Evolutionary conservation across 2,113 vertebrate species (phyloP), one percentile per base, ranked within the genome.

Genomic region (Puntigrus tetrazona): DNA sequence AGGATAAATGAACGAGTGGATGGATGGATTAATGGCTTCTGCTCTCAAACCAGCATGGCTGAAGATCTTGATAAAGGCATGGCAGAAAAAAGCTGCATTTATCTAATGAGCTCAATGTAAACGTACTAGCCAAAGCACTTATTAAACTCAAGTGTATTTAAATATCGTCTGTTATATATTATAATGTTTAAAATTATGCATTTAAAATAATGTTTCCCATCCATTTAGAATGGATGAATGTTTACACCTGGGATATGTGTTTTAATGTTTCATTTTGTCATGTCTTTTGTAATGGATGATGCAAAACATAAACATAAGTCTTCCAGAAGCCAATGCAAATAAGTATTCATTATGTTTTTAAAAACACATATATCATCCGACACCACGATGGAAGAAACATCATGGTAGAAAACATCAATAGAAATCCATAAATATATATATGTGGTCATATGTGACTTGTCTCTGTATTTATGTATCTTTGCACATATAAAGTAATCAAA

Each of bases 41-140:
- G 31, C 61, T 72, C 22, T 25, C 14, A 65, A 29, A 63, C 27
- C 18, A 85, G 63, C 83, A 78, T 82, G 86, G 45, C 11, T 55
- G 14, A 52, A 11, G 6, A 47, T 74, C 25, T 36, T 59, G 8
- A 76, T 78, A 25, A 78, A 25, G 73, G 45, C 45, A 76, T 76
- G 52, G 14, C 20, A 25, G 25, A 7, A 59, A 59, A 25, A 10
- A 20, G 8, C 47, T 76, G 45, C 41, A 76, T 76, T 52, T 11
- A 31, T 52, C 45, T 50, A 10, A 31, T 73, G 41, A 73, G 50
- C 9, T 20, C 4, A 29, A 45, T 50, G 22, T 45, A 25, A 45
- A 47, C 41, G 8, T 31, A 11, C 9, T 10, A 31, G 16, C 27
- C 4, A 1, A 31, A 4, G 3, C 3, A 31, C 14, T 50, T 14